Evolutionary conservation across 2,113 vertebrate species (phyloP), one percentile per base, ranked within the genome.

Genomic region (Clarias magur): DNA sequence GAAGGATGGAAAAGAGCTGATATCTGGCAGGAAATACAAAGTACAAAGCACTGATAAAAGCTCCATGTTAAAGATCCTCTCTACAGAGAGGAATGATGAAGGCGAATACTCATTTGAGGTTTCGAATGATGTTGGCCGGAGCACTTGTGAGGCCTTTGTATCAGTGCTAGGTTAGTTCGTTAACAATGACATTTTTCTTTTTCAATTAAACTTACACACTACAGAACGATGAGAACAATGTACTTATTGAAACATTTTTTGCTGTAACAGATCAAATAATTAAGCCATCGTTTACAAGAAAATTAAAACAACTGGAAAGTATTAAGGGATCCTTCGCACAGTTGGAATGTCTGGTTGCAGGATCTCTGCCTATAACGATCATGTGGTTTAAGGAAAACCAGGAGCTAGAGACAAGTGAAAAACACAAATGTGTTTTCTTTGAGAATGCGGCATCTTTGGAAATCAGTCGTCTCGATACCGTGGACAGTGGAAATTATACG

Each of bases 401-500:
- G 88, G 97, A 98, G 93, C 95, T 99, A 91, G 91, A 94, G 89
- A 91, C 95, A 59, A 96, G 95, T 90, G 96, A 97, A 70, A 99
- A 97, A 90, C 93, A 98, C 91, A 99, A 99, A 93, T 97, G 96
- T 91, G 98, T 97, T 81, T 99, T 99, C 91, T 97, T 97, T 92
- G 98, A 99, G 92, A 99, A 97, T 82, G 97, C 96, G 15, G 97
- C 97, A 23, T 97, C 97, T 92, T 94, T 99, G 94, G 98, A 99
- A 93, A 97, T 99, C 91, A 97, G 96, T 83, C 92, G 95, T 3
- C 96, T 99, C n/a, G 95, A 96, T 93, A 95, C 95, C 72, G 91
- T 93, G 91, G 97, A 99, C 88, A 96, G 95, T 21, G 98, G 98
- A 60, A 97, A 93, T 34, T 99, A 99, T 19, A 97, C 97, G 10